phyloP scores from a whole-genome alignment of 2,797 vertebrate genomes.

The Podarcis lilfordi region DNA sequence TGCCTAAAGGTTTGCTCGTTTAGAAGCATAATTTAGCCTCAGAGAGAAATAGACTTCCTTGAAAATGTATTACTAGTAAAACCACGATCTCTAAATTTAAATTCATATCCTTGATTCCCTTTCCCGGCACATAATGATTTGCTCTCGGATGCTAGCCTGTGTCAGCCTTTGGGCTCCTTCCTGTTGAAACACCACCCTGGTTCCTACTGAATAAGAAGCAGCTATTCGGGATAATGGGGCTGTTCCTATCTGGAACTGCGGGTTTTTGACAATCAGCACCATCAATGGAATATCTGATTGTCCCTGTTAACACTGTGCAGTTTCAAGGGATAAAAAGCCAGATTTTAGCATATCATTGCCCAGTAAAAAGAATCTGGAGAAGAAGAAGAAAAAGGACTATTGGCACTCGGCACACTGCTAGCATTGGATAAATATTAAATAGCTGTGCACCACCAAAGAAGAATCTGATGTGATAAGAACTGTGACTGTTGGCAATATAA shows the following conservation, averaged over 20 bases:
- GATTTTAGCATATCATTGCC: constrained; percentile 48
- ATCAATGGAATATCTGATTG: constrained; percentile 33
- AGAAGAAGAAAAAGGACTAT: constrained; percentile 17
- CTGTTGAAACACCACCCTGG: not conserved
- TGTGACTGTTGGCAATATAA: constrained; percentile 39
- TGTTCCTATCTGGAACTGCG: not conserved
- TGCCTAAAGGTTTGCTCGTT: constrained; percentile 14
- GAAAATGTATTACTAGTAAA: not conserved
- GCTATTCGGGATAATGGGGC: not conserved
- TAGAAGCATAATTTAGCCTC: constrained; percentile 18
- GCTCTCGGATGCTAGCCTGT: constrained; percentile 16
- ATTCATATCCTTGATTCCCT: constrained; percentile 9
- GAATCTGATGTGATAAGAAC: constrained; percentile 26
- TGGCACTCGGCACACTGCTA: not conserved
- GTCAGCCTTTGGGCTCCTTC: not conserved
- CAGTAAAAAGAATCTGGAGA: not conserved
- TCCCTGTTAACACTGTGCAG: constrained; percentile 30
- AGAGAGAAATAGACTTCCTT: constrained; percentile 20
- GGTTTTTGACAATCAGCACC: constrained; percentile 8
- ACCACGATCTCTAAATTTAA: not conserved
- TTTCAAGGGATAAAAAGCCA: constrained; percentile 46
- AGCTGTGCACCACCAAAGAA: not conserved
- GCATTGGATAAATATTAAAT: not conserved
- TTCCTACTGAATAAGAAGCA: not conserved
- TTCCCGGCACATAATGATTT: not conserved